Conservation (phyloP, 2,888 invertebrate genomes). For the Brenthis hecate region DNA sequence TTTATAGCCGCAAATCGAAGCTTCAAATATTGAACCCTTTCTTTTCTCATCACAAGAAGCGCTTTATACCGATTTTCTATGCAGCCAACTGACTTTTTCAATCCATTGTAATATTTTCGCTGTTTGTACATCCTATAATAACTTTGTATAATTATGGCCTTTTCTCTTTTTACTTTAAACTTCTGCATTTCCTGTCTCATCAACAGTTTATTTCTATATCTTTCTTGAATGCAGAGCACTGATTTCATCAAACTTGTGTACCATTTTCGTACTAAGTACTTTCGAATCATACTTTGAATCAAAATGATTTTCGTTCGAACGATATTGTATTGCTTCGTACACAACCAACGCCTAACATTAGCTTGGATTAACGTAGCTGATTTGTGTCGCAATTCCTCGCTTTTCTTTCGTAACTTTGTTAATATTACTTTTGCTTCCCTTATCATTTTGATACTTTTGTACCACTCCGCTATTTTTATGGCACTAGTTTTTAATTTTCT, state of each 20-base stretch:
- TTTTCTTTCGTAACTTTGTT: constrained; percentile 48
- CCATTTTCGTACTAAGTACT: constrained; percentile 53
- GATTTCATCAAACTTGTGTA: constrained; percentile 54
- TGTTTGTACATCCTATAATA: constrained; percentile 64
- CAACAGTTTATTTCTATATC: constrained; percentile 62
- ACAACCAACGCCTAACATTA: constrained; percentile 61
- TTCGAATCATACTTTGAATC: constrained; percentile 58
- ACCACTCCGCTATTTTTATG: constrained; percentile 78
- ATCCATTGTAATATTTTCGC: constrained; percentile 46
- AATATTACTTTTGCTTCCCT: constrained; percentile 5
- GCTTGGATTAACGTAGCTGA: constrained; percentile 61
- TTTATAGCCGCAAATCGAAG: constrained; percentile 58
- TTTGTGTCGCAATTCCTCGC: constrained; percentile 50
- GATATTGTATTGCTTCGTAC: constrained; percentile 51
- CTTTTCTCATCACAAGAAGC: constrained; percentile 59
- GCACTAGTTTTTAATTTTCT: constrained; percentile 63
- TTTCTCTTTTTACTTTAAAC: constrained; percentile 48
- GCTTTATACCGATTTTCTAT: constrained; percentile 57
- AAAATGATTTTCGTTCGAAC: constrained; percentile 52
- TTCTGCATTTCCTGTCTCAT: constrained; percentile 61
- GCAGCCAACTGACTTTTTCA: constrained; percentile 55
- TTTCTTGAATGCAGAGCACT: constrained; percentile 59
- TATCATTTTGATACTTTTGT: constrained; percentile 57
- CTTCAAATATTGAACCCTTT: constrained; percentile 54
- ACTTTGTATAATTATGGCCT: constrained; percentile 67